A percentile compares a stretch with the other conserved stretches of the same genome.
Evolutionary conservation across 2,797 vertebrate genomes (phyloP).

Genomic region (Lycodopsis pacificus): DNA sequence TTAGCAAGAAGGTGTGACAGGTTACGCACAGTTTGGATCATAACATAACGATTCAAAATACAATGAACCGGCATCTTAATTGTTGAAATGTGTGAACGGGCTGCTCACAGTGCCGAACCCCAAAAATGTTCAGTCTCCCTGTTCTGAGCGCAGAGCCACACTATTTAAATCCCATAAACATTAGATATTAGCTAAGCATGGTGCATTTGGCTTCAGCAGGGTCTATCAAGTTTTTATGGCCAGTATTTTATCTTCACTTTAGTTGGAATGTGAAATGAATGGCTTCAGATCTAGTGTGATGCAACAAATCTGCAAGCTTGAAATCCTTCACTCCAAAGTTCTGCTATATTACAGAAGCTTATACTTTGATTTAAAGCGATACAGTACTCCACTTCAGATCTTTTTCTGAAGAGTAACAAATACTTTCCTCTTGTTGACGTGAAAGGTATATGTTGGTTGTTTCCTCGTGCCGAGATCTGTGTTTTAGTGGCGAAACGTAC

Average conservation of each 20-base stretch:
- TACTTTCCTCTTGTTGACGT: constrained; percentile 23
- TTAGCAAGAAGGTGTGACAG: constrained; percentile 2
- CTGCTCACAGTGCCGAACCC: not conserved
- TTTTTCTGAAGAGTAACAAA: constrained; percentile 11
- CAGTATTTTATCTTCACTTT: constrained; percentile 33
- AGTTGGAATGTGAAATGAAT: constrained; percentile 36
- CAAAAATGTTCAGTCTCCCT: not conserved
- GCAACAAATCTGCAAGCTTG: constrained; percentile 51
- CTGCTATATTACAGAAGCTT: constrained; percentile 24
- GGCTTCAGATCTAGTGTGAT: constrained; percentile 41
- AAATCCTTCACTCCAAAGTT: constrained; percentile 45
- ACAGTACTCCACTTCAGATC: constrained; percentile 12
- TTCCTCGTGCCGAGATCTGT: constrained; percentile 14
- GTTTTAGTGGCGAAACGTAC: not conserved
- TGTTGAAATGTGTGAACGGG: not conserved
- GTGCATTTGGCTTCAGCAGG: constrained; percentile 15
- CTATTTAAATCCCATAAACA: constrained; percentile 23
- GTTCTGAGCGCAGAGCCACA: constrained; percentile 1
- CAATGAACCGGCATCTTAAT: not conserved
- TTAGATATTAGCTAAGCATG: constrained; percentile 25
- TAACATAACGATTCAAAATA: not conserved
- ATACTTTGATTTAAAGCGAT: constrained; percentile 38
- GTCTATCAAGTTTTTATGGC: constrained; percentile 24
- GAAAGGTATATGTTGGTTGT: constrained; percentile 7
- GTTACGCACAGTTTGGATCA: not conserved